A percentile compares a stretch with the other conserved stretches of the same genome.
Conservation (phyloP, 1,140 invertebrate genomes). For the Cydia amplana region DNA sequence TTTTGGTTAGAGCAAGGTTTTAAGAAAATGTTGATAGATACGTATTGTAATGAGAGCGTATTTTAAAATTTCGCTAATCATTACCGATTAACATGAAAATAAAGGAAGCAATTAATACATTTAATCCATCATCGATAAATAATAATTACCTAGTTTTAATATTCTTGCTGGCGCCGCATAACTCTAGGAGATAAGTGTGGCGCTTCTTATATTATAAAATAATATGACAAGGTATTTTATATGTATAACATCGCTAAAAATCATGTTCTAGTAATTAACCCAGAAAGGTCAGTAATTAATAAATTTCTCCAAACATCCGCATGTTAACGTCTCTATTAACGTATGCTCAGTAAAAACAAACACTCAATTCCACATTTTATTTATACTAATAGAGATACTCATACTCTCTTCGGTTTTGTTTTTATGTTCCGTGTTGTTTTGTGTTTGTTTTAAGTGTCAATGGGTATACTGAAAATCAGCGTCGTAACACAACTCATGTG, state of each 20-base stretch:
- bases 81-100: background rate
- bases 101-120: conserved; percentile 25
- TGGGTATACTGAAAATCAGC: too few relatives aligned
- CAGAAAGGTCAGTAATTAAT: background rate
- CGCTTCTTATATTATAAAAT: background rate
- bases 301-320: conserved; percentile 25
- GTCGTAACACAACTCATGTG: too few relatives aligned
- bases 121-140: conserved; percentile 25
- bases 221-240: background rate
- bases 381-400: too few relatives aligned
- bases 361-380: background rate
- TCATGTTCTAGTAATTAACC: conserved; percentile 10
- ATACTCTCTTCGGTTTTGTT: too few relatives aligned
- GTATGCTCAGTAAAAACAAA: conserved; percentile 3
- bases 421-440: too few relatives aligned
- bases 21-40: background rate
- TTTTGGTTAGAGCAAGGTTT: too few relatives aligned
- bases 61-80: background rate
- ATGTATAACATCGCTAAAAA: background rate
- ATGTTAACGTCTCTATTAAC: background rate
- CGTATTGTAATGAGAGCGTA: too few relatives aligned
- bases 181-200: background rate
- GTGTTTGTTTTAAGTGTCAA: too few relatives aligned
- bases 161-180: background rate
- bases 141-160: conserved; percentile 4